Conservation (phyloP, 2,888 invertebrate species). For the Eueremaeus valkanovi region DNA sequence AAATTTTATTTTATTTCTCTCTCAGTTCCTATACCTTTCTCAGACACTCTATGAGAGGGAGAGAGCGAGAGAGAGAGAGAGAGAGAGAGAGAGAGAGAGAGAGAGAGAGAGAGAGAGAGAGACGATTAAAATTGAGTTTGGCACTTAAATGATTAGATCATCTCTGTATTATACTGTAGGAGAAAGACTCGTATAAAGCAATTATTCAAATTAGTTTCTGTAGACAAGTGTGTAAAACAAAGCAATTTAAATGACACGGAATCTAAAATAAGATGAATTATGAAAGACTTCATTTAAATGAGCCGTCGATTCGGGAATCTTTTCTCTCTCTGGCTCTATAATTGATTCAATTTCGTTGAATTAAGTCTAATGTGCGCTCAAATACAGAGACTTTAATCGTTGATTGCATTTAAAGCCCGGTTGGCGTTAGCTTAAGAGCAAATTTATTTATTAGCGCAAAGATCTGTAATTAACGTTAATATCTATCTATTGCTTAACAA, state of each 20-base stretch:
- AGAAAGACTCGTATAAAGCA: background rate
- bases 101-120: too few relatives aligned
- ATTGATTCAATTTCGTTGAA: background rate
- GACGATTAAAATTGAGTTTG: background rate
- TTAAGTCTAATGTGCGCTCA: background rate
- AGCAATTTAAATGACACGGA: background rate
- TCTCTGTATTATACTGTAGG: background rate
- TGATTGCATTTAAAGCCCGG: background rate
- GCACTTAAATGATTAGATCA: slow-evolving; percentile 6
- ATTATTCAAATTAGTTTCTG: background rate
- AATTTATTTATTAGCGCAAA: slow-evolving; percentile 32
- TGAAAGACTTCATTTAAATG: background rate
- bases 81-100: background rate
- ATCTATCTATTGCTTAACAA: slow-evolving; percentile 33
- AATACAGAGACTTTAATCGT: background rate
- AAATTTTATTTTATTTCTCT: background rate
- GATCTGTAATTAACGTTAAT: slow-evolving; percentile 31
- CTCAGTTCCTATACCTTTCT: slow-evolving; percentile 2
- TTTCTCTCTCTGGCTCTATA: background rate
- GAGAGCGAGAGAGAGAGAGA: background rate
- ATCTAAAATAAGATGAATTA: background rate
- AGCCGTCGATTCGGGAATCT: slow-evolving; percentile 22
- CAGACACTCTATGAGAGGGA: background rate
- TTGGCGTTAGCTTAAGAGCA: background rate
- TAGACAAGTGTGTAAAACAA: background rate